phyloP scores from a whole-genome alignment of 2,888 invertebrate species.

The Buathra laborator region DNA sequence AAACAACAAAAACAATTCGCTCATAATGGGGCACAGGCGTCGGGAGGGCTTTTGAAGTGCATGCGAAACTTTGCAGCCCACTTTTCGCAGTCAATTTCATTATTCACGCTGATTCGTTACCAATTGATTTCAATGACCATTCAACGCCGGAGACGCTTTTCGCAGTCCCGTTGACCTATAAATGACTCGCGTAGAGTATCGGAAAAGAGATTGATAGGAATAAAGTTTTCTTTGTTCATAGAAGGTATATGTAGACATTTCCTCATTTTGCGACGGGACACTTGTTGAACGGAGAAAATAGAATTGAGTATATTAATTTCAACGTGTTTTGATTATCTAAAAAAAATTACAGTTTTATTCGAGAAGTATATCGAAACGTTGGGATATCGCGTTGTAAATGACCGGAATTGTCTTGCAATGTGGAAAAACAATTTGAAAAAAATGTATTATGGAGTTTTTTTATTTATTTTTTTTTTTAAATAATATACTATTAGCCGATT shows the following conservation, averaged over 20 bases:
- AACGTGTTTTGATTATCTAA: no score
- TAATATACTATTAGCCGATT: background rate
- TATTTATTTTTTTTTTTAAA: background rate
- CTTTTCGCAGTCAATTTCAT: background rate
- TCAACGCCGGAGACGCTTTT: background rate
- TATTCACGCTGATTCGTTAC: background rate
- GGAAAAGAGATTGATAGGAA: background rate
- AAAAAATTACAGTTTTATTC: no score
- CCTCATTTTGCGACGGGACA: background rate
- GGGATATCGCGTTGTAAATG: no score
- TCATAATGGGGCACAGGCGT: background rate
- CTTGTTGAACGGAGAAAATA: background rate
- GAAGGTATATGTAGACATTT: background rate
- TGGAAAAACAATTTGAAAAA: no score
- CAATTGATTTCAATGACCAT: conserved; percentile 28
- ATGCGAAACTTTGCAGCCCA: conserved; percentile 40
- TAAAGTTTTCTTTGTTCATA: background rate
- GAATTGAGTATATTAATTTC: background rate
- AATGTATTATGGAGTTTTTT: no score
- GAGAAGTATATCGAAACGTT: no score
- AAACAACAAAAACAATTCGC: conserved; percentile 10
- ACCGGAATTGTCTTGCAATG: no score
- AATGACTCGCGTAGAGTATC: background rate
- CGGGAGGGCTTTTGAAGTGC: conserved; percentile 18
- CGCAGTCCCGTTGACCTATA: conserved; percentile 15